phyloP scores from a whole-genome alignment of 2,113 vertebrate genomes.

The Perognathus longimembris region DNA sequence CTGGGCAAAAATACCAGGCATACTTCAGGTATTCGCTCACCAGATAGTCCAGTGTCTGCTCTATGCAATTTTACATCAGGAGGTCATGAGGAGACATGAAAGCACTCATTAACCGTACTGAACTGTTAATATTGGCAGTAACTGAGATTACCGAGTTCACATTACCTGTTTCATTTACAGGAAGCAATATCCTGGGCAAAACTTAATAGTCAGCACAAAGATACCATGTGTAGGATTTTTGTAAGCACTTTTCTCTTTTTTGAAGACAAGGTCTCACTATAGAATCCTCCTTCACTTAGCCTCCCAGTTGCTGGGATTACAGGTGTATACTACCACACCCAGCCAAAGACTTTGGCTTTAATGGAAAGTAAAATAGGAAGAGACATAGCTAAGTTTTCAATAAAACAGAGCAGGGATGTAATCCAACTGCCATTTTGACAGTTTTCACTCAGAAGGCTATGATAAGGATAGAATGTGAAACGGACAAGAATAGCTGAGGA shows the following conservation, averaged over 20 bases:
- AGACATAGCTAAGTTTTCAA: neutral
- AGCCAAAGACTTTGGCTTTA: neutral
- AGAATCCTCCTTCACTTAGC: too few relatives aligned
- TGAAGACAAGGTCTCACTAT: too few relatives aligned
- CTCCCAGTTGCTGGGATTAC: too few relatives aligned
- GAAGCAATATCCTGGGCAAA: neutral
- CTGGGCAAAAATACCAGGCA: neutral
- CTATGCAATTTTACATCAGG: neutral
- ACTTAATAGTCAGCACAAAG: neutral
- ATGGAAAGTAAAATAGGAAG: neutral
- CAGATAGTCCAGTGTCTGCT: neutral
- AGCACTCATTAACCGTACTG: neutral
- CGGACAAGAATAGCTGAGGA: neutral
- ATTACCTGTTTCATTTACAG: neutral
- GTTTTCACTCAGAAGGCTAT: neutral
- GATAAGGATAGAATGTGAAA: accelerated
- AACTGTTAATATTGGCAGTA: too few relatives aligned
- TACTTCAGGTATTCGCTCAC: neutral
- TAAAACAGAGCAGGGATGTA: neutral
- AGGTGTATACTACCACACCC: neutral
- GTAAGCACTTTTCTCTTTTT: too few relatives aligned
- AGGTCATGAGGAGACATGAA: neutral
- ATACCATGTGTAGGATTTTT: neutral
- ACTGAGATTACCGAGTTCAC: neutral
- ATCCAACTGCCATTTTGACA: neutral